Conservation (phyloP, 1,140 invertebrate genomes). For the Drusus annulatus region DNA sequence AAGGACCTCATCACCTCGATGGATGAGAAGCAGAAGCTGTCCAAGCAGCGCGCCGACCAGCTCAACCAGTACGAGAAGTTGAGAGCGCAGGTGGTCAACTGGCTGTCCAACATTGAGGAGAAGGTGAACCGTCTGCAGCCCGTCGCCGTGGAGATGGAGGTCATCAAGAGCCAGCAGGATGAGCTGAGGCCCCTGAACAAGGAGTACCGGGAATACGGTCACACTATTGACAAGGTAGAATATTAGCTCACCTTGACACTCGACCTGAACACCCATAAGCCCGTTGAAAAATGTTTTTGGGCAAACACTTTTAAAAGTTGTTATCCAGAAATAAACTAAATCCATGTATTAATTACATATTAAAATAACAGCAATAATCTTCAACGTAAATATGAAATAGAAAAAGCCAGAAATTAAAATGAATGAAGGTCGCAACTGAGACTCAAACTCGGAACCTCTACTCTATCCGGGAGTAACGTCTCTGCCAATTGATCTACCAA, state of each 20-base stretch:
- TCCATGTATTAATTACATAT: no score
- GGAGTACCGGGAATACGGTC: constrained; percentile 89
- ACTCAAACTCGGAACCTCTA: no score
- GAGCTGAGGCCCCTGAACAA: constrained; percentile 91
- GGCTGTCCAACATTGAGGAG: constrained; percentile 87
- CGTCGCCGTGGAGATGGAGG: constrained; percentile 90
- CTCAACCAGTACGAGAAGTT: constrained; percentile 88
- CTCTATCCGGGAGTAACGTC: no score
- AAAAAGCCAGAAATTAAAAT: no score
- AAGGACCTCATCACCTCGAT: constrained; percentile 85
- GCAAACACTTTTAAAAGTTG: no score
- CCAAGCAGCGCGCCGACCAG: constrained; percentile 87
- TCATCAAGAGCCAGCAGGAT: constrained; percentile 86
- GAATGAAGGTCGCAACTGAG: no score
- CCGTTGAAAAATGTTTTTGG: no score
- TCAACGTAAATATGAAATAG: no score
- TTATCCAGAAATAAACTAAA: no score
- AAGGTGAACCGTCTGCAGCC: constrained; percentile 81
- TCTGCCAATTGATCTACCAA: no score
- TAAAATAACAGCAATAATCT: no score
- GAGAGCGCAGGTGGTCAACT: constrained; percentile 87
- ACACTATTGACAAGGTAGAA: constrained; percentile 85
- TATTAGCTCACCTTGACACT: neutral
- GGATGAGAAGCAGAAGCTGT: constrained; percentile 87
- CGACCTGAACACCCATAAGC: no score